phyloP scores from a whole-genome alignment of 2,797 vertebrate genomes.

The Gadopsis bispinosus region DNA sequence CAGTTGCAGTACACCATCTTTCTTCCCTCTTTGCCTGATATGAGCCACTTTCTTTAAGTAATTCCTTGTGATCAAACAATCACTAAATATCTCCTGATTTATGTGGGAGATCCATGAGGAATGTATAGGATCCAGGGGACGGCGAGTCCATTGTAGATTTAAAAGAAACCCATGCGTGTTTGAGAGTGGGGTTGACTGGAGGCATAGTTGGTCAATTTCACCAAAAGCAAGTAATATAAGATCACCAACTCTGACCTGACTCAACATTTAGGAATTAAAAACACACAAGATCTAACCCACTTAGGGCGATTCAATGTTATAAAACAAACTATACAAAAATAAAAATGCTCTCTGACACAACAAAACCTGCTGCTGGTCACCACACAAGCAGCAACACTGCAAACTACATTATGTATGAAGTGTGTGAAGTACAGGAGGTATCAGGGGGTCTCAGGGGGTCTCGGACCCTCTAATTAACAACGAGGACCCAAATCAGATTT shows the following conservation, averaged over 20 bases:
- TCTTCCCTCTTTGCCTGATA: background rate
- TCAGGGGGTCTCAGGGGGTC: no score
- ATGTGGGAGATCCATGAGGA: background rate
- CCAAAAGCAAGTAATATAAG: background rate
- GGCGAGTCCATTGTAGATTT: background rate
- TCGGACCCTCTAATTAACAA: no score
- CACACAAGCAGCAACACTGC: no score
- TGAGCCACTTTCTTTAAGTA: background rate
- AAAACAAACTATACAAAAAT: no score
- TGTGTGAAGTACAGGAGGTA: no score
- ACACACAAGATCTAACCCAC: background rate
- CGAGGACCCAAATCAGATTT: no score
- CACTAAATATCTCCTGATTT: background rate
- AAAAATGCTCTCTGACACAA: no score
- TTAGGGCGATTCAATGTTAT: no score
- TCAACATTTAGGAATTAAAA: background rate
- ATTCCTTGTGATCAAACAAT: background rate
- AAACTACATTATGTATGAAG: background rate
- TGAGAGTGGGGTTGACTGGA: no score
- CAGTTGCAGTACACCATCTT: background rate
- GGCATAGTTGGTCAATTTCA: background rate
- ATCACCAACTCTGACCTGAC: background rate
- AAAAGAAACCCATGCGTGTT: background rate
- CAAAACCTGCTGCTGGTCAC: no score
- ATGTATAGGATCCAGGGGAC: background rate